Evolutionary conservation across 2,797 vertebrate genomes (phyloP), one percentile per base, ranked within the genome.

Genomic region (Sebastes diploproa): DNA sequence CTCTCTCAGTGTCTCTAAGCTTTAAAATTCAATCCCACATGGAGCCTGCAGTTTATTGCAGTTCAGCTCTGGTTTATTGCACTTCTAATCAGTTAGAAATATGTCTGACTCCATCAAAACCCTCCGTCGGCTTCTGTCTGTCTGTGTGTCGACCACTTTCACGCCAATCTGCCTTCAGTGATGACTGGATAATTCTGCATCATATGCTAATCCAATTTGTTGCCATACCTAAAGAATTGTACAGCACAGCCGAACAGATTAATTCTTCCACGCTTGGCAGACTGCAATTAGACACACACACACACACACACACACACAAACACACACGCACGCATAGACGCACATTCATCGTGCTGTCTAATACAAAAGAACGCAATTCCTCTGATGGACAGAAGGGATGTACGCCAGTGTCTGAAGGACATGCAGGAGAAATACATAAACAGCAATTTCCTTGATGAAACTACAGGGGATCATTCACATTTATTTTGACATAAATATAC

Each of bases 181-280:
- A 77, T 64, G 68, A 64, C 72, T 73, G 20, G 72, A 76, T 84
- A 73, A 86, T 84, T 50, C 72, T 84, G 67, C 67, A 77, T 77
- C 71, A 62, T 77, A 78, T 78, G 82, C 60, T 87, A 72, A 89
- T 89, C 78, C 59, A 73, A 65, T 83, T 83, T 76, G 69, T 30
- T 62, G 70, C 58, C 67, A n/a, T 77, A 75, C 42, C 56, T 79
- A 72, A 72, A 72, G 72, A 86, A 77, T 72, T 76, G 62, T 36
- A 71, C 66, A 68, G 72, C 60, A 65, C 29, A 64, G 25, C 25
- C 1, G 9, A 82, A 72, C 75, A 62, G 74, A 90, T 80, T 42
- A 62, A 65, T 78, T 86, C 42, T 56, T 80, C 32, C 59, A 36
- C 52, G 70, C 64, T 79, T 71, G 50, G 64, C 68, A 67, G 34